A percentile compares a stretch with the other conserved stretches of the same genome.
These are phyloP conservation scores for Acrossocheilus fasciatus DNA, from an alignment of 2,797 vertebrate species.

Conservation along the genomic window DNA sequence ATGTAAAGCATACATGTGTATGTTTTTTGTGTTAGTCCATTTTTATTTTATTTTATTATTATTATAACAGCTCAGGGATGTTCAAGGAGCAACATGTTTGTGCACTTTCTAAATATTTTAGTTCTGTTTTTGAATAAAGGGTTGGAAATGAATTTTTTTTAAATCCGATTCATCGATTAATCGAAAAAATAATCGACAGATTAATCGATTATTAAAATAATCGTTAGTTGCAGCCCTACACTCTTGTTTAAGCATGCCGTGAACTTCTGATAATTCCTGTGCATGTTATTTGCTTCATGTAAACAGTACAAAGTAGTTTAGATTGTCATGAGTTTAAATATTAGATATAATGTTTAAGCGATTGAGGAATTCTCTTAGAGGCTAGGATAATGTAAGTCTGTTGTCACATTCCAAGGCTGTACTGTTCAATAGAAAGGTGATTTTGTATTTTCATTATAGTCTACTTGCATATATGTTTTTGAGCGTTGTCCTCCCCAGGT, in stretches of 20 bases:
- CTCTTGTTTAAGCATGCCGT: not conserved
- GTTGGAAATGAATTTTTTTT: too few species aligned
- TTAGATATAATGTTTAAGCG: not conserved
- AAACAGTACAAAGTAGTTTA: not conserved
- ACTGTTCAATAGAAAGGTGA: conserved; percentile 49
- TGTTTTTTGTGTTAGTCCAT: too few species aligned
- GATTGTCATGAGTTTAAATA: not conserved
- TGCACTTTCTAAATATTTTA: too few species aligned
- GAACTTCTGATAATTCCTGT: not conserved
- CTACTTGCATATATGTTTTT: conserved; percentile 72
- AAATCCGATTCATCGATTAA: too few species aligned
- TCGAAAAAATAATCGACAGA: too few species aligned
- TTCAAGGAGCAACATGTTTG: too few species aligned
- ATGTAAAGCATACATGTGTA: too few species aligned
- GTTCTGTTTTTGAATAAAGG: too few species aligned
- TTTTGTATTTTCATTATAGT: conserved; percentile 65
- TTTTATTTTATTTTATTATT: too few species aligned
- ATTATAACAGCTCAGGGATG: too few species aligned
- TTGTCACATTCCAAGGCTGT: not conserved
- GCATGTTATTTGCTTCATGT: not conserved
- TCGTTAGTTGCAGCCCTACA: too few species aligned
- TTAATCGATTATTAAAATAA: too few species aligned
- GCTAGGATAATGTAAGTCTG: not conserved
- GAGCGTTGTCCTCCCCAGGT: conserved; percentile 51
- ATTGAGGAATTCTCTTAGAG: not conserved